Percentiles rank a stretch among this genome's conserved stretches.
These are phyloP conservation scores for Oreocharis arfaki DNA, from an alignment of 2,113 vertebrate genomes.

Conservation along the genomic window DNA sequence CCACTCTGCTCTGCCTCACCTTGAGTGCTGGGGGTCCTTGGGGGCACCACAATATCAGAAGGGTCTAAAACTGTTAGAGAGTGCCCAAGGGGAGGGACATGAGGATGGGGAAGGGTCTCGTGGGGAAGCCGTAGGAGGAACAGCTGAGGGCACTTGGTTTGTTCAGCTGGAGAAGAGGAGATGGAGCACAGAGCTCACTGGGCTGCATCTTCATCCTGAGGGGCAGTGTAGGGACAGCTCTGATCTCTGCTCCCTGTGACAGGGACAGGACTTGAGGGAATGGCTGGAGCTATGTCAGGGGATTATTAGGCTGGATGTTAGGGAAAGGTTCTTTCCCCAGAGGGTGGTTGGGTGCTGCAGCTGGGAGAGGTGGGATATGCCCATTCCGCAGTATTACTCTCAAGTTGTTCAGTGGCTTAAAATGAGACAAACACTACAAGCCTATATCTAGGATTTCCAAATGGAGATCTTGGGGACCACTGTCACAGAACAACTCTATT, in stretches of 20 bases:
- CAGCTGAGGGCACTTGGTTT: neutral
- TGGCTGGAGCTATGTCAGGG: neutral
- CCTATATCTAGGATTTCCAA: neutral
- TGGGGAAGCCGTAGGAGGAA: neutral
- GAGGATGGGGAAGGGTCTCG: neutral
- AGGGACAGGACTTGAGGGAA: neutral
- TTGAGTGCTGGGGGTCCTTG: neutral
- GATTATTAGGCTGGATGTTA: neutral
- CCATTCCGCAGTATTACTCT: neutral
- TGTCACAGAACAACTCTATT: neutral
- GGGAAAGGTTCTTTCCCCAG: neutral
- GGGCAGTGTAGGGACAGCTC: neutral
- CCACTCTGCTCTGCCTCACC: neutral
- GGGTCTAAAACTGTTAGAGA: neutral
- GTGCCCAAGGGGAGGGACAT: neutral
- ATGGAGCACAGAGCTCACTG: neutral
- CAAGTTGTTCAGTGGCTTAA: neutral
- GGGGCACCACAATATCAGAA: neutral
- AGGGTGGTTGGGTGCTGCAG: fast-evolving
- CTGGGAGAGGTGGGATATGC: neutral
- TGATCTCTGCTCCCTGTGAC: neutral
- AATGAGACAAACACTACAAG: neutral
- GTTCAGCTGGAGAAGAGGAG: neutral
- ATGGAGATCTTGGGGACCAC: neutral
- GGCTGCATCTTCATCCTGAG: neutral